Evolutionary conservation across 1,140 invertebrate genomes (phyloP).

Genomic region (Tetranychus cinnabarinus): DNA sequence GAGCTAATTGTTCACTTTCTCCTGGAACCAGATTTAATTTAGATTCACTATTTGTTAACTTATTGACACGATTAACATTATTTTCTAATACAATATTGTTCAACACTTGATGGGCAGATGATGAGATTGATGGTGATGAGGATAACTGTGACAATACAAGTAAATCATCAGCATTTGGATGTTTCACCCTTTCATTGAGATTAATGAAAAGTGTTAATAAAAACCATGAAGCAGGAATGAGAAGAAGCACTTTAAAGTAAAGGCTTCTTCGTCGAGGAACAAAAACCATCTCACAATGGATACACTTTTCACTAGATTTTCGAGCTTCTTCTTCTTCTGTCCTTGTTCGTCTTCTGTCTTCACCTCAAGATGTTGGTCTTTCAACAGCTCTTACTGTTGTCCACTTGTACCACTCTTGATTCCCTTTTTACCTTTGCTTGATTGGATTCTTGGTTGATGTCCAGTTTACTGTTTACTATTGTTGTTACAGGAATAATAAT

Average conservation of each 20-base stretch:
- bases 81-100: neutral
- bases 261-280: slow-evolving; percentile 11
- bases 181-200: neutral
- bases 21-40: neutral
- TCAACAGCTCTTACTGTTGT: neutral
- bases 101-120: neutral
- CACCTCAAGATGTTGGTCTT: neutral
- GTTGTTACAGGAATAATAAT: too few species aligned
- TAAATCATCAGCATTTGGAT: neutral
- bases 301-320: too few species aligned
- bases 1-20: too few species aligned
- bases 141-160: neutral
- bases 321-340: too few species aligned
- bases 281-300: neutral
- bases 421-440: too few species aligned
- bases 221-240: slow-evolving; percentile 12
- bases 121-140: neutral
- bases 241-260: slow-evolving; percentile 12
- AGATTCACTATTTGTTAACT: neutral
- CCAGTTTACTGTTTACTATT: too few species aligned
- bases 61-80: neutral
- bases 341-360: too few species aligned
- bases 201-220: slow-evolving; percentile 11
- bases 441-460: neutral
- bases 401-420: too few species aligned